Percentiles rank a stretch among this genome's conserved stretches.
phyloP scores from a whole-genome alignment of 2,113 vertebrate species.

The Scytalopus superciliaris region DNA sequence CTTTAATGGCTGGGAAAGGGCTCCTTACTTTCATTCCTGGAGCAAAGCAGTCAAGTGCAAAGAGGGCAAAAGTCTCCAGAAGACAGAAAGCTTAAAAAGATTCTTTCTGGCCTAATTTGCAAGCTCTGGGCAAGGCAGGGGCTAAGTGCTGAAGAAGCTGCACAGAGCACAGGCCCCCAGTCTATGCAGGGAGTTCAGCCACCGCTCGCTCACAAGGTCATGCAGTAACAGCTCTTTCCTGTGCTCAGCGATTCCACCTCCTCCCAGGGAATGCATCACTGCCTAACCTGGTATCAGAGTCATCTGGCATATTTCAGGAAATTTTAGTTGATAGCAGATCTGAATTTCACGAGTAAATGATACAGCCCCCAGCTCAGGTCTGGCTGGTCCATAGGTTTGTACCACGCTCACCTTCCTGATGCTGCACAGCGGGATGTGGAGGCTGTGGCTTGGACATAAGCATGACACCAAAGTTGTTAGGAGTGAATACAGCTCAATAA shows the following conservation, averaged over 20 bases:
- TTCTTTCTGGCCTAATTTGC: constrained; percentile 28
- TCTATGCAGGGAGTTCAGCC: constrained; percentile 30
- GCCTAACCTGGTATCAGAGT: neutral
- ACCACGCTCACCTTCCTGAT: fast-evolving
- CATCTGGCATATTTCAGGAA: neutral
- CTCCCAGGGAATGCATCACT: constrained; percentile 41
- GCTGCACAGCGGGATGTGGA: fast-evolving
- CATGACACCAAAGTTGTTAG: neutral
- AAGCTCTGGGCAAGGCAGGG: constrained; percentile 24
- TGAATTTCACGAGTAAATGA: neutral
- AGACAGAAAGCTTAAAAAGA: neutral
- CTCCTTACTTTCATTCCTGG: constrained; percentile 33
- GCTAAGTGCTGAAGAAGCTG: neutral
- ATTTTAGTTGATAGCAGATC: neutral
- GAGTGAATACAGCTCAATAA: neutral
- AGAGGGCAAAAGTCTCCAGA: constrained; percentile 10
- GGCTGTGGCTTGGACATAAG: neutral
- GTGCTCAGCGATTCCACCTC: constrained; percentile 45
- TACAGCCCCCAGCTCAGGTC: neutral
- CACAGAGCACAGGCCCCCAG: neutral
- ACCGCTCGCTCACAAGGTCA: constrained; percentile 29
- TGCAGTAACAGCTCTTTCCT: constrained; percentile 41
- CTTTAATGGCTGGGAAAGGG: constrained; percentile 53
- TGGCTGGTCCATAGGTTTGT: fast-evolving
- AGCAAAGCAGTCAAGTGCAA: constrained; percentile 44